Base-by-base conservation (phyloP, 2,888 invertebrate genomes). In the Antheraea assamensis region DNA sequence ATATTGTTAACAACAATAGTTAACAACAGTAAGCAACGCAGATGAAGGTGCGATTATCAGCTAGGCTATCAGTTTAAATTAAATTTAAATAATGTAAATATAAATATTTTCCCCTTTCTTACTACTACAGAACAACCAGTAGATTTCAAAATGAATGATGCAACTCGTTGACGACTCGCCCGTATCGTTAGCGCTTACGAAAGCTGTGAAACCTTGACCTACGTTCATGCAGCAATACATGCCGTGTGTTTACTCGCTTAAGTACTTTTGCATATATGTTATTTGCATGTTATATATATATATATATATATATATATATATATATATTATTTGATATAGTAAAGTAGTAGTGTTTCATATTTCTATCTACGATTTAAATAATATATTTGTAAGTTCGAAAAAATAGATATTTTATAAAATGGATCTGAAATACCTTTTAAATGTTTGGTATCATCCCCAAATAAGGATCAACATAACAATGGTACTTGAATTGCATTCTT, bases 151-250 rank as follows among this genome's bases (percentile, higher is more conserved):
- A 64, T 24, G 13, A 3, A 64, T 64, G 61, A 13, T 64, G 27
- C 61, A 64, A 64, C 17, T 30, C 3, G 61, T 31, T 68, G 68
- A 68, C 68, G 68, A 35, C 68, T 35, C 68, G n/a, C 15, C 35
- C 35, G 10, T 35, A 13, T 68, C 35, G 31, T 35, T 35, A 68
- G 35, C 68, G 68, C 35, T 68, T 68, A 68, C n/a, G 68, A 68
- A 68, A 68, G 68, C 35, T 68, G 35, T 35, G 3, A 35, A 10
- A 35, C 68, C 68, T 68, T 68, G 68, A 68, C 68, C 68, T 68
- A 68, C 35, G 68, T n/a, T 35, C 35, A 35, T 35, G n/a, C 35
- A 68, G 68, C 35, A 35, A 31, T n/a, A 35, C n/a, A n/a, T n/a
- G 35, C 17, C 68, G 10, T 17, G 35, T 68, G 68, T 68, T 68